A percentile compares a stretch with the other conserved stretches of the same genome.
These are phyloP conservation scores for Drosophila lacteicornis DNA, from an alignment of 1,140 invertebrate genomes.

Conservation along the genomic window DNA sequence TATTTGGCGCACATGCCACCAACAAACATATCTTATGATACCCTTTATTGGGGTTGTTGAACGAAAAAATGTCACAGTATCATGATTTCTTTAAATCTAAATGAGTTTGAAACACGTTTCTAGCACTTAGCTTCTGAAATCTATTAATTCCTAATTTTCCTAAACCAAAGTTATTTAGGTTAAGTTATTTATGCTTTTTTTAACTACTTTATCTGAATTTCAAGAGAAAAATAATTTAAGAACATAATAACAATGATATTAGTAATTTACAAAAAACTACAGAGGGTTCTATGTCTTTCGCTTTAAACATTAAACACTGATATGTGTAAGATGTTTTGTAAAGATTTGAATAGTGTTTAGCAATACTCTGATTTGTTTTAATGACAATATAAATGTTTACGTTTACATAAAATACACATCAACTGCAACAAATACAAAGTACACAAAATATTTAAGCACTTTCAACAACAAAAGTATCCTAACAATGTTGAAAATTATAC, in stretches of 20 bases:
- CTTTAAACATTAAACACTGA: not conserved
- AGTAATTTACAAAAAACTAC: too few species aligned
- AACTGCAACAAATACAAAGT: not conserved
- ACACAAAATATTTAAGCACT: not conserved
- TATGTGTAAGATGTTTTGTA: too few species aligned
- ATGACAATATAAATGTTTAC: not conserved
- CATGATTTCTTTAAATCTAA: not conserved
- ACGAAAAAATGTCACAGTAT: not conserved
- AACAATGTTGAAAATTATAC: slow-evolving; percentile 7
- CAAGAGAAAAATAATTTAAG: too few species aligned
- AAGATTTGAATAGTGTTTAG: not conserved
- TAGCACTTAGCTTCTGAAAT: not conserved
- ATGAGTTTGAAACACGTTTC: not conserved
- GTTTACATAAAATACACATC: not conserved
- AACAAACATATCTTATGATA: not conserved
- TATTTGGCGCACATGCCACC: not conserved
- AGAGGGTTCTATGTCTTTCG: too few species aligned
- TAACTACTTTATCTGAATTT: too few species aligned
- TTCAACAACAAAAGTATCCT: too few species aligned
- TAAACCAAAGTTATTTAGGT: too few species aligned
- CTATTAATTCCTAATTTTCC: too few species aligned
- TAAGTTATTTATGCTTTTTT: too few species aligned
- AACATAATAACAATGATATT: too few species aligned
- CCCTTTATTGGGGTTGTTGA: not conserved
- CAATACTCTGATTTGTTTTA: not conserved